Conservation (phyloP, 2,797 vertebrate species). For the Anniella stebbinsi region DNA sequence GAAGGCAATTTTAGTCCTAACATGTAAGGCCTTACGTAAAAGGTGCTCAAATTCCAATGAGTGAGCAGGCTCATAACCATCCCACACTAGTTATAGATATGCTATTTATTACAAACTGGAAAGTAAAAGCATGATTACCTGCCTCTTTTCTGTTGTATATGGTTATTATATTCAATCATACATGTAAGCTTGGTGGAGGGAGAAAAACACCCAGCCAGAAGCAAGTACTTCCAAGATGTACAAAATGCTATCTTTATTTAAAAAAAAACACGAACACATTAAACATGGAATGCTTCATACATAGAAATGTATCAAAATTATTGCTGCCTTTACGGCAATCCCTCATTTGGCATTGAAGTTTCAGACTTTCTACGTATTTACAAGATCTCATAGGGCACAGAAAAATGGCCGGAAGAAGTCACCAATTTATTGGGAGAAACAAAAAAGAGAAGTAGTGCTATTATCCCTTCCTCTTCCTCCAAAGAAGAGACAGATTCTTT, state of each 20-base stretch:
- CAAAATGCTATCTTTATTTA: conserved; percentile 38
- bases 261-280: conserved; percentile 60
- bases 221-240: conserved; percentile 33
- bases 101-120: background rate
- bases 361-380: conserved; percentile 42
- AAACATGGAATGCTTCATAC: conserved; percentile 64
- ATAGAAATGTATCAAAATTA: conserved; percentile 55
- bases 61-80: background rate
- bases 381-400: conserved; percentile 11
- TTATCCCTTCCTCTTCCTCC: conserved; percentile 1
- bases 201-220: conserved; percentile 48
- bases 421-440: conserved; percentile 11
- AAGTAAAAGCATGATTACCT: too few relatives aligned
- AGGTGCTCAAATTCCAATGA: background rate
- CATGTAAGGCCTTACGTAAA: background rate
- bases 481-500: conserved; percentile 23
- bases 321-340: conserved; percentile 48
- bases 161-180: conserved; percentile 1
- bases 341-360: conserved; percentile 48
- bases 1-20: background rate
- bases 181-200: background rate
- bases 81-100: background rate
- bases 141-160: background rate
- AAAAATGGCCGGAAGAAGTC: conserved; percentile 41
- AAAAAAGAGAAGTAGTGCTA: conserved; percentile 27